These are phyloP conservation scores for Amiota minor DNA, from an alignment of 2,888 invertebrate species.

Conservation along the genomic window DNA sequence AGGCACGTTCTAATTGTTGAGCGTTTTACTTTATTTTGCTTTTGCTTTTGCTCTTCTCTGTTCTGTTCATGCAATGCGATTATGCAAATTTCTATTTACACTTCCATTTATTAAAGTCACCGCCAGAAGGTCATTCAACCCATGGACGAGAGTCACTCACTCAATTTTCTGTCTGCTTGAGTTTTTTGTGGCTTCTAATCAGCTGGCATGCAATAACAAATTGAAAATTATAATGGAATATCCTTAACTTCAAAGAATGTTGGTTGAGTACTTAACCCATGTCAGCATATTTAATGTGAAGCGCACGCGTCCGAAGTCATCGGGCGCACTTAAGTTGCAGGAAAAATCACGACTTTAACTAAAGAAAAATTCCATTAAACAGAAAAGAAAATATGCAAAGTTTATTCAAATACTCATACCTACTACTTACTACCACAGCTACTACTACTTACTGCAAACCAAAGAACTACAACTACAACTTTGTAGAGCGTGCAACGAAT, in stretches of 20 bases:
- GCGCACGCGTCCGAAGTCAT: neutral
- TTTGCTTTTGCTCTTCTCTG: constrained; percentile 61
- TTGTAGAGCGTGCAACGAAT: neutral
- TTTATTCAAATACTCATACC: neutral
- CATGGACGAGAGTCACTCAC: neutral
- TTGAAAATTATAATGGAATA: neutral
- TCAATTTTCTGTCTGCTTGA: too few species aligned
- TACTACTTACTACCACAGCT: neutral
- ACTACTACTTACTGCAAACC: neutral
- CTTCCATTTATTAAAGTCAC: constrained; percentile 21
- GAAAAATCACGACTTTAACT: constrained; percentile 14
- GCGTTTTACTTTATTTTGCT: constrained; percentile 49
- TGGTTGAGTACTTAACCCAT: neutral
- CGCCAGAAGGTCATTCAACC: constrained; percentile 43
- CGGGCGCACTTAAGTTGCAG: constrained; percentile 1
- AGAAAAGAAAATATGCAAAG: constrained; percentile 13
- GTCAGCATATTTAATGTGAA: constrained; percentile 2
- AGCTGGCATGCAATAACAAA: constrained; percentile 7
- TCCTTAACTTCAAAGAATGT: neutral
- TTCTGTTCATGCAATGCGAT: constrained; percentile 52
- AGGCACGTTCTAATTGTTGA: constrained; percentile 16
- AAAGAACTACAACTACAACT: neutral
- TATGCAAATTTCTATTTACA: constrained; percentile 55
- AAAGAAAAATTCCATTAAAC: constrained; percentile 7
- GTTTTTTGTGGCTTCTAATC: neutral